Evolutionary conservation across 2,888 invertebrate species (phyloP).

Genomic region (Phaedon cochleariae): DNA sequence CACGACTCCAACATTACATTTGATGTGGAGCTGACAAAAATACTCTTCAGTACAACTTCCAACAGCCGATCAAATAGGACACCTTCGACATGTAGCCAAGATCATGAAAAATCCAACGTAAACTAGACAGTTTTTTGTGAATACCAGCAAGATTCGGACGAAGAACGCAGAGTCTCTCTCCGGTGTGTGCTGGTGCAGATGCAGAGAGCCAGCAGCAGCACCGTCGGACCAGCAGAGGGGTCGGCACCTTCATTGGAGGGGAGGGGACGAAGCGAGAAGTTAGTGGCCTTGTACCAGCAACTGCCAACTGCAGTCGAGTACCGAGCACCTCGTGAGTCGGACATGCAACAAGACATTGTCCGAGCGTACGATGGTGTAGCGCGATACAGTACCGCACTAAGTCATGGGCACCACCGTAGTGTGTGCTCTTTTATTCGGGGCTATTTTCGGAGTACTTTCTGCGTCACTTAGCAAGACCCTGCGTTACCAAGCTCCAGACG

Average conservation of each 20-base stretch:
- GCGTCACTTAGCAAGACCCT: constrained; percentile 69
- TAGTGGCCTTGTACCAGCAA: constrained; percentile 62
- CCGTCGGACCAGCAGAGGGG: constrained; percentile 49
- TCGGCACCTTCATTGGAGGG: constrained; percentile 38
- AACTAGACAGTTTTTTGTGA: constrained; percentile 58
- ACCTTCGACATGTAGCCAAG: constrained; percentile 53
- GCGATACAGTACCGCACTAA: constrained; percentile 43
- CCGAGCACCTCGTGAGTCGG: constrained; percentile 67
- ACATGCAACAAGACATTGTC: constrained; percentile 56
- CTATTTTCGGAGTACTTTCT: constrained; percentile 69
- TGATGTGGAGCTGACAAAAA: too few relatives aligned
- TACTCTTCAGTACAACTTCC: constrained; percentile 53
- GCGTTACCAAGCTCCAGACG: constrained; percentile 82
- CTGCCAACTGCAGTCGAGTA: constrained; percentile 65
- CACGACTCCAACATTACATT: too few relatives aligned
- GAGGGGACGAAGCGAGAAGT: constrained; percentile 59
- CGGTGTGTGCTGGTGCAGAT: constrained; percentile 19
- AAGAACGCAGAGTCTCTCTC: constrained; percentile 20
- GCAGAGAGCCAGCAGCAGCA: constrained; percentile 46
- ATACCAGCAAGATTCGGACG: constrained; percentile 59
- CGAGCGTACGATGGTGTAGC: constrained; percentile 54
- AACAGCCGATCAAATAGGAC: constrained; percentile 58
- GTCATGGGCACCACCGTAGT: constrained; percentile 65
- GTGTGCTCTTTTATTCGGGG: constrained; percentile 68
- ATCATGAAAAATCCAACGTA: constrained; percentile 50